Evolutionary conservation across 2,797 vertebrate genomes (phyloP), one percentile per base, ranked within the genome.

Genomic region (Rhynchotus rufescens): DNA sequence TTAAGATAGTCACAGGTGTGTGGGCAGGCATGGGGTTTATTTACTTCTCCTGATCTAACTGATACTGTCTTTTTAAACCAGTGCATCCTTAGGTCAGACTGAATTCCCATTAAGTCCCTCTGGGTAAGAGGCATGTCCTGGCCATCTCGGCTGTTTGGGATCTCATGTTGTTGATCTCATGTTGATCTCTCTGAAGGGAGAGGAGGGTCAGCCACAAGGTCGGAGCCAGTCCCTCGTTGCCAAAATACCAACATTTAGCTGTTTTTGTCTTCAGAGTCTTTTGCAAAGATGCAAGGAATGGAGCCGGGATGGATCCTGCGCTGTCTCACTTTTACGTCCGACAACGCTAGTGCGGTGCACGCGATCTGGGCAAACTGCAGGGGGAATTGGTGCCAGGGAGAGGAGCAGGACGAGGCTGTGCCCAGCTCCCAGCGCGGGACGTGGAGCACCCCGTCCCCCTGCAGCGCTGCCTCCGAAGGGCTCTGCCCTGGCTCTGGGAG

Each of bases 121-220:
- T 69, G 62, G 62, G 25, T 12, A 10, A 80, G 61, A 22, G 74
- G 15, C 11, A 1, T 1, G 25, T 49, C 56, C 47, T 79, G 47
- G 20, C 49, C 49, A 28, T 21, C 72, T 79, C 17, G 23, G 54
- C 23, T 28, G 36, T 40, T 71, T 12, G 21, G 36, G 36, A 20
- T 8, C 60, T 21, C 1, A 1, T 32, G 4, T 6, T 30, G 2
- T 4, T 32, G 36, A 20, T 8, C 60, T 21, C 1, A 1, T 32
- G 4, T 6, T 30, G 2, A n/a, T n/a, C 3, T 32, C 83, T 49
- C 42, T 59, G 42, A 11, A 59, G 51, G 49, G 49, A 72, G 47
- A 69, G 51, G 40, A 57, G 25, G 32, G 20, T 36, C 57, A 14
- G 32, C 0, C 10, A 0, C 4, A 21, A 23, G 26, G 51, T 30